Base-by-base conservation (phyloP, 2,888 invertebrate species). In the Phrixothrix hirtus region DNA sequence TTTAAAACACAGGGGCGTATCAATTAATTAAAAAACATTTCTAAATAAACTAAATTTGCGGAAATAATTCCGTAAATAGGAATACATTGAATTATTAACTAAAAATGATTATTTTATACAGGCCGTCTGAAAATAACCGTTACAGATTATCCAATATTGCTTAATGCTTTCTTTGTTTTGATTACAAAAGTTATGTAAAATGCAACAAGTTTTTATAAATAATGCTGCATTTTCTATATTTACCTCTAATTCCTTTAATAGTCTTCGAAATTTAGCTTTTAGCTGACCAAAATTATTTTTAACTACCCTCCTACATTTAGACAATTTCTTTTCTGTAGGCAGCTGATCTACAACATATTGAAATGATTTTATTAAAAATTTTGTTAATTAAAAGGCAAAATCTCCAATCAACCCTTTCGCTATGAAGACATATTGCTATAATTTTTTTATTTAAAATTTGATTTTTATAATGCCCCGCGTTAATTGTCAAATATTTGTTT, bases 261-360 rank as follows among this genome's bases (percentile, higher is more conserved):
- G 27, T 27, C 27, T 2, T 27, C 27, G 27, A 27, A 27, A 27
- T 27, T 11, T 27, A 11, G 27, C 27, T 27, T 27, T 27, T 27
- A 27, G 10, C 2, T 11, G 27, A 27, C 27, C 27, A 9, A 27
- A 27, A 10, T 9, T 11, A 9, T 27, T 27, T 27, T 27, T 11
- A 2, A 27, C 27, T 10, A 27, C 27, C 3, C 3, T 9, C 9
- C 27, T 27, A 7, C 27, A 27, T 27, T 27, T 27, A 7, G 27
- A 27, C 10, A 27, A 27, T 27, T 7, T 27, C 10, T 27, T 27
- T 27, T 27, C 27, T 2, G 10, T 2, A 4, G 9, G 27, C 2
- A 11, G 10, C 10, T 27, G 27, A 27, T 27, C 10, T 2, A 2
- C 9, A 7, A 5, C 2, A 27, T 27, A 27, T 27, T 9, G 27